phyloP scores from a whole-genome alignment of 2,797 vertebrate genomes.

The Notolepis coatsorum region DNA sequence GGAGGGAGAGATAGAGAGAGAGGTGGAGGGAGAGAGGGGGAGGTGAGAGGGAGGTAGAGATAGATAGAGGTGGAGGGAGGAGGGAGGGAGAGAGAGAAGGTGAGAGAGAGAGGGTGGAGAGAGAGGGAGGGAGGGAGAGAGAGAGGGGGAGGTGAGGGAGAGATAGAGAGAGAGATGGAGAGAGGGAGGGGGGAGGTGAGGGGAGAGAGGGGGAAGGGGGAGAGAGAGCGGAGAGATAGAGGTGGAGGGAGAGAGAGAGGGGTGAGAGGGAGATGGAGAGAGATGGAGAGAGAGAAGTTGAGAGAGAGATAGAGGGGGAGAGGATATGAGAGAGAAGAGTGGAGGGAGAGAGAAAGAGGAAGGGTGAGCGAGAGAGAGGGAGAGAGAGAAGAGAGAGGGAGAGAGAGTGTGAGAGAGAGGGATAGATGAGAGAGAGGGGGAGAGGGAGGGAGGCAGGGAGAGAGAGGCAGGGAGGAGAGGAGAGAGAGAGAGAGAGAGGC shows the following conservation, averaged over 20 bases:
- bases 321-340: not conserved
- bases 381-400: conserved; percentile 3
- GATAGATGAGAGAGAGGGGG: too few relatives aligned
- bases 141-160: conserved; percentile 17
- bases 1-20: not conserved
- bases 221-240: not conserved
- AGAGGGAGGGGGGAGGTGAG: not conserved
- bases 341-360: conserved; percentile 2
- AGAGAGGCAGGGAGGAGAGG: not conserved
- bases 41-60: not conserved
- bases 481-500: conserved; percentile 4
- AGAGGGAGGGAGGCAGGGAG: not conserved
- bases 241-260: not conserved
- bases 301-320: not conserved
- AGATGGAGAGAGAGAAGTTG: not conserved
- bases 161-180: not conserved
- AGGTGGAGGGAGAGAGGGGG: not conserved
- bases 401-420: not conserved
- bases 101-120: not conserved
- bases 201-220: not conserved
- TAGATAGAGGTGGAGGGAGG: not conserved
- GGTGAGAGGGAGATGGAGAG: not conserved
- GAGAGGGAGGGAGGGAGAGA: not conserved
- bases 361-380: conserved; percentile 1
- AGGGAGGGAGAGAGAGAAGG: not conserved